Evolutionary conservation across 1,140 invertebrate species (phyloP), one percentile per base, ranked within the genome.

Genomic region (Venturia canescens): DNA sequence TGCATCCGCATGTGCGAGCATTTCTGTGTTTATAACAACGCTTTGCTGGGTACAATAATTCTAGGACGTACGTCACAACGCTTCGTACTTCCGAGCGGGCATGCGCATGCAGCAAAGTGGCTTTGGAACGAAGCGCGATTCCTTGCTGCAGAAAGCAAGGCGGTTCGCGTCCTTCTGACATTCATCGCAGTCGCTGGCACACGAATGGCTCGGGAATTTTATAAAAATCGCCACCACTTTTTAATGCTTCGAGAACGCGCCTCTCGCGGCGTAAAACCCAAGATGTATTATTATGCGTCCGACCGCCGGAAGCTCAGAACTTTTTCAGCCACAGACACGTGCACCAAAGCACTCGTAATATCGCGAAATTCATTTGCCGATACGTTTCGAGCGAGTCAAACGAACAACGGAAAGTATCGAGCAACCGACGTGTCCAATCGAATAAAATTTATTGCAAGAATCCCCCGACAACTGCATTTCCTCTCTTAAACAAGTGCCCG

Each of bases 351-450:
- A 48, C 76, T 78, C 76, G 57, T 82, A 82, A 82, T 71, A 57
- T 81, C 67, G 67, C n/a, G 31, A 53, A 23, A 81, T 81, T 81
- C 80, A 81, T 81, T 34, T 60, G 80, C 75, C 60, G 50, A 82
- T 82, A 82, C 26, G 77, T 29, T 53, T 79, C 70, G 60, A 29
- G 29, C 57, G 44, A 48, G 50, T 26, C 23, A 66, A 75, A 75
- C 31, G 66, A 66, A 48, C n/a, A 44, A 79, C 48, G 48, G 38
- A 44, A 70, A 31, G 53, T 79, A 29, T 69, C 13, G 31, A 16
- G 27, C 9, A 34, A 34, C 31, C 7, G 31, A 34, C 31, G 31
- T 34, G 31, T 34, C n/a, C n/a, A 34, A 34, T 34, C 31, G 7
- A 34, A 34, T 34, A 34, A 34, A 3, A 34, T 34, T 34, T 34